These are phyloP conservation scores for Astreopora myriophthalma DNA, from an alignment of 64 coral and sea anemone species.

Conservation along the genomic window DNA sequence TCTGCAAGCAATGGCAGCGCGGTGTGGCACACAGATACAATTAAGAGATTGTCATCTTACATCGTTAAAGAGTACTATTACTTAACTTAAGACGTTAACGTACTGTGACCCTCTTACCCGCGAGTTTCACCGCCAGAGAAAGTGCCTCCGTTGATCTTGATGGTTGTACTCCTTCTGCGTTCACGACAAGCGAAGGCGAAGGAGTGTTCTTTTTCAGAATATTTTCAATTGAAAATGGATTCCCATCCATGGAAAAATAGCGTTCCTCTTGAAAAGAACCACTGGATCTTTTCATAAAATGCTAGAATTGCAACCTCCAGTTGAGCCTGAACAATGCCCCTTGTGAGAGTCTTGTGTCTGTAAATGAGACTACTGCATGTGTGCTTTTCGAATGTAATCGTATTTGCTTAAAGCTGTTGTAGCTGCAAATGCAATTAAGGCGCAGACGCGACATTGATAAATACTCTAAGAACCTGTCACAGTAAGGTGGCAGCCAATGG, in stretches of 20 bases:
- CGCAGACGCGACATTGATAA: conserved; percentile 29
- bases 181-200: background rate
- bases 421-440: conserved; percentile 42
- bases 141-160: conserved; percentile 57
- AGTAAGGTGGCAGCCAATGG: background rate
- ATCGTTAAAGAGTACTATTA: no score
- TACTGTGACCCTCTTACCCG: no score
- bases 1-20: no score
- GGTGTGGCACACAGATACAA: no score
- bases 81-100: no score
- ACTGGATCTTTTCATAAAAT: background rate
- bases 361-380: background rate
- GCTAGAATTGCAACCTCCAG: background rate
- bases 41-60: no score
- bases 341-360: background rate
- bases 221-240: conserved; percentile 77
- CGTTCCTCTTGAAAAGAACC: no score
- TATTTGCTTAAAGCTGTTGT: background rate
- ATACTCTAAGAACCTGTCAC: conserved; percentile 38
- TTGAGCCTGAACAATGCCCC: background rate
- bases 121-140: conserved; percentile 71
- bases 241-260: conserved; percentile 19
- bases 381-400: conserved; percentile 4
- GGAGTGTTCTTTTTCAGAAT: conserved; percentile 57
- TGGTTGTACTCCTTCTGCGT: background rate